Percentiles rank a stretch among this genome's conserved stretches.
Conservation (phyloP, 1,140 invertebrate species). For the Drosophila ambigua region DNA sequence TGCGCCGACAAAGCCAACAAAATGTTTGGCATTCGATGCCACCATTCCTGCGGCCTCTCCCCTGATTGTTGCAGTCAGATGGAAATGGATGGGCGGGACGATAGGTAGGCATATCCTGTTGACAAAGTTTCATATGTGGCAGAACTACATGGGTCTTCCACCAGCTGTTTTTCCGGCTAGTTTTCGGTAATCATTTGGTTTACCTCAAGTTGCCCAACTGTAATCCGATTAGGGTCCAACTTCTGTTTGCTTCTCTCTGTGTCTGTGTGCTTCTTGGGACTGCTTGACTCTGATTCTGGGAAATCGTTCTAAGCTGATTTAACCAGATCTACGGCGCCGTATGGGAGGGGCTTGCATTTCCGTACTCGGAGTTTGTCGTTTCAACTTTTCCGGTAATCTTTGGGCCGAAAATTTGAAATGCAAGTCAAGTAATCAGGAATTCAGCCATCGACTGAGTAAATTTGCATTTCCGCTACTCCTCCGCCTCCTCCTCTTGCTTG, state of each 20-base stretch:
- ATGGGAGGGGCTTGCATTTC: conserved; percentile 29
- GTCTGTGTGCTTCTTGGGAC: no score
- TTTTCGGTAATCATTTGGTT: conserved; percentile 44
- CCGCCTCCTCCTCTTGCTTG: no score
- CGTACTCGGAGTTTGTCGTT: conserved; percentile 24
- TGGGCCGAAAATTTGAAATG: conserved; percentile 27
- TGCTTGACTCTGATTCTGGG: background rate
- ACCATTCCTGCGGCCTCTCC: background rate
- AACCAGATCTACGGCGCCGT: conserved; percentile 19
- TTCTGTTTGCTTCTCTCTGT: conserved; percentile 17
- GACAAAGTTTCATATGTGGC: conserved; percentile 25
- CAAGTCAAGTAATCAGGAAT: conserved; percentile 49
- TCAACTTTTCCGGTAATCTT: conserved; percentile 33
- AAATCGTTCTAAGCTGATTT: conserved; percentile 33
- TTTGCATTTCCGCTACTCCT: conserved; percentile 36
- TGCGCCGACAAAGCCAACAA: conserved; percentile 48
- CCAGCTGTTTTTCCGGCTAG: conserved; percentile 26
- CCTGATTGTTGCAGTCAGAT: conserved; percentile 1
- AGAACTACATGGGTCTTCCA: background rate
- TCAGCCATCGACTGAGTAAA: conserved; percentile 34
- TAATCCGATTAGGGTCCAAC: conserved; percentile 40
- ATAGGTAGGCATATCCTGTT: background rate
- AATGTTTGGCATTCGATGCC: conserved; percentile 27
- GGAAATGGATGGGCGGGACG: background rate
- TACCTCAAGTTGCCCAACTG: conserved; percentile 44